These are phyloP conservation scores for Erethizon dorsatum DNA, from an alignment of 2,797 vertebrate genomes.

Conservation along the genomic window DNA sequence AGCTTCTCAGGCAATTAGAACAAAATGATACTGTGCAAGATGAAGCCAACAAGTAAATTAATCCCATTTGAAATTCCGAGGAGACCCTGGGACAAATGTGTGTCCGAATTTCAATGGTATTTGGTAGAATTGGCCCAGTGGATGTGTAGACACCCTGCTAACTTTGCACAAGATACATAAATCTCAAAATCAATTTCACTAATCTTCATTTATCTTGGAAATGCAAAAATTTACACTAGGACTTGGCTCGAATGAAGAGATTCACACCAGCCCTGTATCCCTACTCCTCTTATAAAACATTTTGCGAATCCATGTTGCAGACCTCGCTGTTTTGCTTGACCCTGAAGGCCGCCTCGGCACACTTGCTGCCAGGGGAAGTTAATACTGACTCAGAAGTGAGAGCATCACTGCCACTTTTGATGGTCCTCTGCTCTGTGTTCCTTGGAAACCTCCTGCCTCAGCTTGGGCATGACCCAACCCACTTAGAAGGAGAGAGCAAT, in stretches of 20 bases:
- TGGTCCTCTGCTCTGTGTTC: slow-evolving; percentile 75
- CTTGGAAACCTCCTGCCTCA: slow-evolving; percentile 82
- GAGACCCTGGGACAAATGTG: slow-evolving; percentile 2
- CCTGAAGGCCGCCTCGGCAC: background rate
- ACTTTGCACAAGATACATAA: slow-evolving; percentile 61
- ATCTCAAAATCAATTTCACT: slow-evolving; percentile 66
- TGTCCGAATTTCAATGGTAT: slow-evolving; percentile 56
- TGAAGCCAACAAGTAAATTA: slow-evolving; percentile 55
- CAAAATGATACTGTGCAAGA: slow-evolving; percentile 48
- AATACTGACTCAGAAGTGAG: slow-evolving; percentile 74
- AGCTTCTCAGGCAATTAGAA: slow-evolving; percentile 52
- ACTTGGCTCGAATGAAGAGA: slow-evolving; percentile 75
- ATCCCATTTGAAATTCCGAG: slow-evolving; percentile 58
- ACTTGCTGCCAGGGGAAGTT: slow-evolving; percentile 65
- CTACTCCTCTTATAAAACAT: slow-evolving; percentile 61
- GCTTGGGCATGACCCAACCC: slow-evolving; percentile 83
- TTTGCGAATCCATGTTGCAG: slow-evolving; percentile 64
- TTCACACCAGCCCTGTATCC: slow-evolving; percentile 57
- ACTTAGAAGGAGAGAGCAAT: slow-evolving; percentile 82
- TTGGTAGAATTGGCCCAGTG: background rate
- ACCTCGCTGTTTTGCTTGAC: slow-evolving; percentile 69
- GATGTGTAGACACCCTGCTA: slow-evolving; percentile 35
- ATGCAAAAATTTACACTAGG: slow-evolving; percentile 59
- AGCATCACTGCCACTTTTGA: slow-evolving; percentile 73
- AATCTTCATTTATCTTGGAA: slow-evolving; percentile 80